Evolutionary conservation across 1,140 invertebrate species (phyloP), one percentile per base, ranked within the genome.

Genomic region (Drosophila burlai): DNA sequence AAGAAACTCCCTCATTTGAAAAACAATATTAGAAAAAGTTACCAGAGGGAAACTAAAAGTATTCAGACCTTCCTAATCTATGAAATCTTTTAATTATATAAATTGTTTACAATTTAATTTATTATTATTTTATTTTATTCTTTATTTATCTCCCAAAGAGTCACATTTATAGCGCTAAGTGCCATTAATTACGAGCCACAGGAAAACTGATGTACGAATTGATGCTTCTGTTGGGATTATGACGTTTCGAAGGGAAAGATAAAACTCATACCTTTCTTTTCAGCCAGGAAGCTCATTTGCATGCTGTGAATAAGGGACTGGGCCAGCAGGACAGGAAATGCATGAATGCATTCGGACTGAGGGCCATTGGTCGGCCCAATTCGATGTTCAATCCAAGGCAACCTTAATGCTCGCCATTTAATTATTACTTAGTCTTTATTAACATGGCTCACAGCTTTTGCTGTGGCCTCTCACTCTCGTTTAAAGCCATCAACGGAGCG

Each of bases 381-480:
- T 38, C 54, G 54, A 55, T 55, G 34, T 34, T 45, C 54, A 18
- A 42, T n/a, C 66, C 69, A 72, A 60, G 67, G 69, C 69, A 73
- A 73, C 54, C 67, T 40, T 60, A 61, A 60, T 52, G 69, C 67
- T 18, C 16, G 46, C 45, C 68, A 73, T 64, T 80, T 81, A 81
- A 81, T 81, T 81, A 81, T 81, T 79, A 79, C 66, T 63, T 72
- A 63, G 57, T 59, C 55, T 79, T 60, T 80, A 80, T 75, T 80
- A 73, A 74, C 69, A 55, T 73, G 67, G 69, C 67, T 69, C 38
- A 61, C 52, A 49, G 69, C 54, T 59, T 43, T 60, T 43, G 46
- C 45, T 40, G 65, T 40, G 65, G 60, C 73, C 69, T 61, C 69
- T 73, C 69, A 71, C 67, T 73, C 69, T 59, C 69, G 54, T 43